These are phyloP conservation scores for Sapajus apella DNA, from an alignment of 2,113 vertebrate genomes.

Conservation along the genomic window DNA sequence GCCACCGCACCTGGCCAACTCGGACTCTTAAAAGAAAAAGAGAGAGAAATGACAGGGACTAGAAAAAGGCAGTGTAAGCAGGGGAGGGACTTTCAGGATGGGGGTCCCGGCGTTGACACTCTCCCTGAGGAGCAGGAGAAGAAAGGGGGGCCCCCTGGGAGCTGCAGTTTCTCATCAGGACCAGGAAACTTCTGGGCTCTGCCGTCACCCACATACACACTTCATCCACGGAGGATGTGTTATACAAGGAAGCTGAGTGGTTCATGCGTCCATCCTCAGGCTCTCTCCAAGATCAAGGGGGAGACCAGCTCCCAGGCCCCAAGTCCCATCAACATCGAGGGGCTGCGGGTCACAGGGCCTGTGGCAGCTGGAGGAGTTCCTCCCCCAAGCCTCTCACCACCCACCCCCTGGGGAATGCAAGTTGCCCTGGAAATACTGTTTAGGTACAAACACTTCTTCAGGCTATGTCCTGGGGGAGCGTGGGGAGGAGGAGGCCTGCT, in stretches of 20 bases:
- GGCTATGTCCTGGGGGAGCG: not conserved
- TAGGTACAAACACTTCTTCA: constrained; percentile 55
- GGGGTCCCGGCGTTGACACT: not conserved
- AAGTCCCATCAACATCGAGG: not conserved
- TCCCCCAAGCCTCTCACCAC: not conserved
- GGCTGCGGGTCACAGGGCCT: not conserved
- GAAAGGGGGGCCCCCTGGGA: not conserved
- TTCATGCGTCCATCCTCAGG: not conserved
- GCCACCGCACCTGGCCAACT: too few species aligned
- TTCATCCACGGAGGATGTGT: not conserved
- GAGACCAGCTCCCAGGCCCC: not conserved
- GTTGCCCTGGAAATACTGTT: constrained; percentile 53
- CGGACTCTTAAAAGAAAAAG: too few species aligned
- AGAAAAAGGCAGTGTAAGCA: not conserved
- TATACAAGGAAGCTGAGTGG: not conserved
- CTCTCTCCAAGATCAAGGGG: not conserved
- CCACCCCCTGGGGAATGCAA: not conserved
- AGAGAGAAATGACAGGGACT: too few species aligned
- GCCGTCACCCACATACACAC: not conserved
- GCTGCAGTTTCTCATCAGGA: not conserved
- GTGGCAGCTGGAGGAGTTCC: accelerated
- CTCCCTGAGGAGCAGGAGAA: not conserved
- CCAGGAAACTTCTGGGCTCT: not conserved
- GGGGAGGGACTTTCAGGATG: not conserved
- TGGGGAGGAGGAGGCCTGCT: not conserved